These are phyloP conservation scores for Homarus gammarus DNA, from an alignment of 2,888 invertebrate species.

Conservation along the genomic window DNA sequence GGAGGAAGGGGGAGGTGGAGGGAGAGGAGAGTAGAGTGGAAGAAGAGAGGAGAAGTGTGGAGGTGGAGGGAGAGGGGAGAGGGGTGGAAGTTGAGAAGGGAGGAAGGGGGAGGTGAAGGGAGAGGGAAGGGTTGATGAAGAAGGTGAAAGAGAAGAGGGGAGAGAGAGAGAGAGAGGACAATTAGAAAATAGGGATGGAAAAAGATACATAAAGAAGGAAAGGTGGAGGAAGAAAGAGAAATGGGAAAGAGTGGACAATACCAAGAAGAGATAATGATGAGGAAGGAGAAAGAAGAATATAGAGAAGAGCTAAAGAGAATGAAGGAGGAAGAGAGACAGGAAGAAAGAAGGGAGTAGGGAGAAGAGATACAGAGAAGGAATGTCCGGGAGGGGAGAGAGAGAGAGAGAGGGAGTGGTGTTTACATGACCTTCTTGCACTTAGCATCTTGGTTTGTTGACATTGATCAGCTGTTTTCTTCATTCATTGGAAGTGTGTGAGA, in stretches of 20 bases:
- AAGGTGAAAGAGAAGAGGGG: constrained; percentile 14
- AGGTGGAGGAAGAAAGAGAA: neutral
- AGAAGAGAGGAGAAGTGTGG: too few species aligned
- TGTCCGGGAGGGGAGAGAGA: neutral
- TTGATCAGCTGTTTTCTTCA: neutral
- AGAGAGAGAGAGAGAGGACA: constrained; percentile 28
- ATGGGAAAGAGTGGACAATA: neutral
- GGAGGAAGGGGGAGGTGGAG: neutral
- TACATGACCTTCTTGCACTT: neutral
- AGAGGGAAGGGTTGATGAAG: neutral
- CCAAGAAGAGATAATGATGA: neutral
- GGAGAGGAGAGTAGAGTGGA: neutral
- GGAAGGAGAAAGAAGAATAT: too few species aligned
- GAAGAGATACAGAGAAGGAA: neutral
- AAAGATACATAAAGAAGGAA: neutral
- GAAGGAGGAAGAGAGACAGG: neutral
- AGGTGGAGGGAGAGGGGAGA: too few species aligned
- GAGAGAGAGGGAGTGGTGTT: neutral
- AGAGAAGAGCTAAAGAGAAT: neutral
- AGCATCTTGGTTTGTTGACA: neutral
- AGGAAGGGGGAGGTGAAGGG: neutral
- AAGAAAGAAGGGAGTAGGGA: neutral
- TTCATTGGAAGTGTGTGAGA: neutral
- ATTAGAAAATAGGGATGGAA: neutral
- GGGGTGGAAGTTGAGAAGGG: too few species aligned